These are phyloP conservation scores for Eulemur coronatus DNA, from an alignment of 2,797 vertebrate genomes.

Conservation along the genomic window DNA sequence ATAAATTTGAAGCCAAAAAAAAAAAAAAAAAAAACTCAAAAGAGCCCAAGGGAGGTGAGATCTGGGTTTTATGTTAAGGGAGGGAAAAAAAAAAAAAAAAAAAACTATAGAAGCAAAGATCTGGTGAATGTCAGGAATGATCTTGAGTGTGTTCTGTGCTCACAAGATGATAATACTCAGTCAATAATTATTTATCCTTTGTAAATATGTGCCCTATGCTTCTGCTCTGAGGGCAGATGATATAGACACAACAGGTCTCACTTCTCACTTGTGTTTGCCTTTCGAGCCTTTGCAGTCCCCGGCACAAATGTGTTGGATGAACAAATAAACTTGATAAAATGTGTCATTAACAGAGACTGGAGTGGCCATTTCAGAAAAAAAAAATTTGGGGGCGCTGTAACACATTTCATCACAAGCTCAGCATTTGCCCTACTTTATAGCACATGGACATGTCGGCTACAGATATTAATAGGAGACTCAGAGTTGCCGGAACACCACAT, in stretches of 20 bases:
- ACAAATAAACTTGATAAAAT: neutral
- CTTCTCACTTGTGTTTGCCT: neutral
- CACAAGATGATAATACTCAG: neutral
- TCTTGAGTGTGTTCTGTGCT: too few species aligned
- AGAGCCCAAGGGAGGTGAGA: neutral
- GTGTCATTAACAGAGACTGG: neutral
- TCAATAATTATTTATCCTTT: neutral
- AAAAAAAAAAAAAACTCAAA: neutral
- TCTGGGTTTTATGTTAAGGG: neutral
- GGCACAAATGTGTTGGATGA: neutral
- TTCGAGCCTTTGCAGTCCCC: too few species aligned
- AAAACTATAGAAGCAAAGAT: too few species aligned
- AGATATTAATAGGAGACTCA: fast-evolving
- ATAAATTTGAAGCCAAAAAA: neutral
- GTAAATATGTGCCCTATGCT: neutral
- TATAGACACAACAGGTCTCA: fast-evolving
- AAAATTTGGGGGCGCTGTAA: too few species aligned
- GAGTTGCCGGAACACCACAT: neutral
- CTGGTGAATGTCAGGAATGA: neutral
- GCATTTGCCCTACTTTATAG: neutral
- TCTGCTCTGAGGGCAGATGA: neutral
- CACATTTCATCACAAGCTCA: neutral
- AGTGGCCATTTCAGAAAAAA: neutral
- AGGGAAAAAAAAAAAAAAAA: too few species aligned
- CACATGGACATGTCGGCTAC: fast-evolving